A percentile compares a stretch with the other conserved stretches of the same genome.
These are phyloP conservation scores for Megathymus violae DNA, from an alignment of 1,140 invertebrate species.

Conservation along the genomic window DNA sequence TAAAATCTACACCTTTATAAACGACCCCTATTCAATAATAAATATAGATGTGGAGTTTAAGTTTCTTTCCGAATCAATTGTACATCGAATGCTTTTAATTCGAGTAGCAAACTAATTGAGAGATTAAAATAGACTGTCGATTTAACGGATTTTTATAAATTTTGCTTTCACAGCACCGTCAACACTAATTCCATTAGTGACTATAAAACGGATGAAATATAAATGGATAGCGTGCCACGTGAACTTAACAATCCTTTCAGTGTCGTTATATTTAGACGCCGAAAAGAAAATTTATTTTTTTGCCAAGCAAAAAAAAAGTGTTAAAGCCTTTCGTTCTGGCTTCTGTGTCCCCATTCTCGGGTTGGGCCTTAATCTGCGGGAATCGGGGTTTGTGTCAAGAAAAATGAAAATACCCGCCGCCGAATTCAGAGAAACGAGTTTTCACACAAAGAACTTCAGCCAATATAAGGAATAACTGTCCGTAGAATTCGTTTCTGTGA, in stretches of 20 bases:
- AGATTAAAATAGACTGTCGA: slow-evolving; percentile 10
- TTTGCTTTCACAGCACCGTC: slow-evolving; percentile 10
- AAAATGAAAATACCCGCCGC: slow-evolving; percentile 32
- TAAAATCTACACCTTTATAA: too few relatives aligned
- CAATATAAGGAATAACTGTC: slow-evolving; percentile 28
- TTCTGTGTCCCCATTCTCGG: slow-evolving; percentile 25
- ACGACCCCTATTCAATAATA: too few relatives aligned
- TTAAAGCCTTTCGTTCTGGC: slow-evolving; percentile 23
- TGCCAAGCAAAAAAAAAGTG: slow-evolving; percentile 19
- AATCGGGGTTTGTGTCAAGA: slow-evolving; percentile 33
- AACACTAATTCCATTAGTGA: slow-evolving; percentile 9
- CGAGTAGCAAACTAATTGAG: neutral
- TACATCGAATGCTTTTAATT: neutral
- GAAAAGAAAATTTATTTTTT: slow-evolving; percentile 28
- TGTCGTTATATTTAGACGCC: slow-evolving; percentile 11
- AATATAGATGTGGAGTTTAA: too few relatives aligned
- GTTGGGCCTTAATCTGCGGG: slow-evolving; percentile 25
- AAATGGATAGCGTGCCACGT: slow-evolving; percentile 1
- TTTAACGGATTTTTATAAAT: neutral
- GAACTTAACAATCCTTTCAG: slow-evolving; percentile 23
- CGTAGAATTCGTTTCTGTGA: slow-evolving; percentile 23
- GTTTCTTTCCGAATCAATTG: too few relatives aligned
- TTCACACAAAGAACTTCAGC: slow-evolving; percentile 29
- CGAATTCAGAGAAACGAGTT: slow-evolving; percentile 30
- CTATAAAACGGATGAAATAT: slow-evolving; percentile 6